Conservation (phyloP, 1,140 invertebrate species). For the Drosophila paulistorum region DNA sequence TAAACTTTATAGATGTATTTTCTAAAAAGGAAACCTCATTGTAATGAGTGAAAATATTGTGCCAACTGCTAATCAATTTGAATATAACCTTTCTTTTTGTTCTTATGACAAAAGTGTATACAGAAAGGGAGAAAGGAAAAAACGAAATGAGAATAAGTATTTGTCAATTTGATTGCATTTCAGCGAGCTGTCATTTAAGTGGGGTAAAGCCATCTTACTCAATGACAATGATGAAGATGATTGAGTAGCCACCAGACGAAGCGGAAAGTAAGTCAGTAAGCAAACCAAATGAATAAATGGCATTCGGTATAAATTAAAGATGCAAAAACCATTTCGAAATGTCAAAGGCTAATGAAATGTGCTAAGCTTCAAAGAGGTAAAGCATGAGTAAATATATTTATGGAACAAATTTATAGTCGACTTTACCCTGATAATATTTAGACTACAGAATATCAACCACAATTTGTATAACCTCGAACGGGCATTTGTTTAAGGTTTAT, state of each 20-base stretch:
- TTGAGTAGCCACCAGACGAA: neutral
- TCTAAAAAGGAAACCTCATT: too few relatives aligned
- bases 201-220: neutral
- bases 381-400: too few relatives aligned
- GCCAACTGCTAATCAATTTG: neutral
- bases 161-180: constrained; percentile 74
- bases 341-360: too few relatives aligned
- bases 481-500: too few relatives aligned
- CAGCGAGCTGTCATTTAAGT: constrained; percentile 28
- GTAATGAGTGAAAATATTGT: neutral
- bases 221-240: neutral
- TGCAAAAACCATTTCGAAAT: neutral
- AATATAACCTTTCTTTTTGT: neutral
- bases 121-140: neutral
- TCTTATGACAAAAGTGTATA: neutral
- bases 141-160: neutral
- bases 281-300: neutral
- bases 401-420: too few relatives aligned
- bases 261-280: neutral
- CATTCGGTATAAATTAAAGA: constrained; percentile 26
- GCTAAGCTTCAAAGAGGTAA: too few relatives aligned
- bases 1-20: too few relatives aligned
- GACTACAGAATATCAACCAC: too few relatives aligned
- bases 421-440: too few relatives aligned
- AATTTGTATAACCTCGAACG: too few relatives aligned